Evolutionary conservation across 2,888 invertebrate genomes (phyloP).

Genomic region (Acanthoscelides obtectus): DNA sequence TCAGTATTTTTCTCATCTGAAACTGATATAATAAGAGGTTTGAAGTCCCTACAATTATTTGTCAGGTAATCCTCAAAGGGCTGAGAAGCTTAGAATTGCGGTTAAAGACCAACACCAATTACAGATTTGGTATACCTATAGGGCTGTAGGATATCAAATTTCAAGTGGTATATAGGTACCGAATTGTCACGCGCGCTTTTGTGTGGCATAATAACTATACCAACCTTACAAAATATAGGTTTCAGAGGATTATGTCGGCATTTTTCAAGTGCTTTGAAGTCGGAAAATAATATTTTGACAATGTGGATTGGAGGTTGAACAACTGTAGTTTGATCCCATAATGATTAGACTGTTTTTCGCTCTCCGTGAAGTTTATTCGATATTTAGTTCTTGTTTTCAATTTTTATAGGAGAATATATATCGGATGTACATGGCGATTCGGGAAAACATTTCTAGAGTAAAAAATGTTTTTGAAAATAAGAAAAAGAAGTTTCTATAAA

Average conservation of each 20-base stretch:
- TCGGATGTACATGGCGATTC: no score
- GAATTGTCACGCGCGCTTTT: neutral
- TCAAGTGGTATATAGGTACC: neutral
- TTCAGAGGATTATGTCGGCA: neutral
- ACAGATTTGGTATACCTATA: neutral
- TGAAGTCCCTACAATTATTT: neutral
- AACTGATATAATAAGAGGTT: neutral
- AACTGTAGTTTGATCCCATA: no score
- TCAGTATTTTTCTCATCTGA: neutral
- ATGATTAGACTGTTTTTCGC: no score
- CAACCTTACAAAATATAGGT: neutral
- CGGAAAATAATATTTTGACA: neutral
- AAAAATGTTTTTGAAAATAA: no score
- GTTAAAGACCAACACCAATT: neutral
- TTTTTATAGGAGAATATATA: no score
- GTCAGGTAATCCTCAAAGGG: neutral
- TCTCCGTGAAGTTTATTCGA: no score
- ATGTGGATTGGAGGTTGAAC: neutral
- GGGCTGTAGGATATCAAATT: neutral
- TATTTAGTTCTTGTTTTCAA: no score
- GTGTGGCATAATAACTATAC: neutral
- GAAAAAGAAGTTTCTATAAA: no score
- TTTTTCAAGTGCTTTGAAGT: neutral
- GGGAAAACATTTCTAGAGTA: no score
- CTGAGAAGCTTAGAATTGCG: neutral